Conservation (phyloP, 92 coral and sea anemone species). For the Siderastrea radians region DNA sequence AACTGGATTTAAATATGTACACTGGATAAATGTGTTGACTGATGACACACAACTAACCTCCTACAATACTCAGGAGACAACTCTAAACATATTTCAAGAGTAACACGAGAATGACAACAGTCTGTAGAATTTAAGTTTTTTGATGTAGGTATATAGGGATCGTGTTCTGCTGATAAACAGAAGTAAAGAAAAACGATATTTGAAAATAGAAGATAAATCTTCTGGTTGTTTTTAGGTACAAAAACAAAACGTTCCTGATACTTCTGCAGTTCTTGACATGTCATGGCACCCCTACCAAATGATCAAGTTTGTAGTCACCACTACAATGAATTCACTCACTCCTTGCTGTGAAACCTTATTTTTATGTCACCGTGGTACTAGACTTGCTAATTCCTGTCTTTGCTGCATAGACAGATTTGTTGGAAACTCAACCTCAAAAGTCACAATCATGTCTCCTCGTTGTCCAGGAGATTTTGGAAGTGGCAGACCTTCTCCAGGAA, state of each 20-base stretch:
- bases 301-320: too few species aligned
- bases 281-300: too few species aligned
- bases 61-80: too few species aligned
- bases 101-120: not conserved
- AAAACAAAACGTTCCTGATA: too few species aligned
- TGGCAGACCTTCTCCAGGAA: conserved; percentile 95
- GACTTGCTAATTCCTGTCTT: conserved; percentile 63
- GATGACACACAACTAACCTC: not conserved
- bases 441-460: conserved; percentile 92
- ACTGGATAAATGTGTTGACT: not conserved
- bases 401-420: conserved; percentile 86
- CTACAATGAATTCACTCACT: not conserved
- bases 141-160: not conserved
- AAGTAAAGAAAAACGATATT: not conserved
- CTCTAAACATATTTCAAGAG: not conserved
- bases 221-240: too few species aligned
- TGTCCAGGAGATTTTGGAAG: conserved; percentile 80
- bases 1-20: not conserved
- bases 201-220: conserved; percentile 1
- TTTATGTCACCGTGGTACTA: conserved; percentile 6
- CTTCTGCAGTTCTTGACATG: too few species aligned
- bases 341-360: not conserved
- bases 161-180: not conserved
- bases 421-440: conserved; percentile 95
- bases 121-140: not conserved